Conservation (phyloP, 1,140 invertebrate genomes). For the Ooceraea biroi region DNA sequence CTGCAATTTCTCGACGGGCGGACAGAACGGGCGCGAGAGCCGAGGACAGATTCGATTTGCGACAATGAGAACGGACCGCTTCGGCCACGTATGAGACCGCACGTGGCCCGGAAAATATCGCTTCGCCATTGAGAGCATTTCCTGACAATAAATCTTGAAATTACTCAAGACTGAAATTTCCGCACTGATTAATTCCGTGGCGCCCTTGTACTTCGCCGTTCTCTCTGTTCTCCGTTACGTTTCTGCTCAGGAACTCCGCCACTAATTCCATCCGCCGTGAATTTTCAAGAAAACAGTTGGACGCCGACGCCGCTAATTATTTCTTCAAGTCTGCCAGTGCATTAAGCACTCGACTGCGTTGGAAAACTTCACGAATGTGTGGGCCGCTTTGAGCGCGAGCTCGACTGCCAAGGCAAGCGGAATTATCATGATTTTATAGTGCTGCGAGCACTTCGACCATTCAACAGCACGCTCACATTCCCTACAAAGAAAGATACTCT, state of each 20-base stretch:
- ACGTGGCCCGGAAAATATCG: constrained; percentile 6
- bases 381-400: constrained; percentile 22
- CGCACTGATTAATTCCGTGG: constrained; percentile 19
- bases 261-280: background rate
- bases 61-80: constrained; percentile 9
- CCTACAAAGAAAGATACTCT: constrained; percentile 17
- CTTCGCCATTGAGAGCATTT: background rate
- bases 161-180: constrained; percentile 31
- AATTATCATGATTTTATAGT: constrained; percentile 48
- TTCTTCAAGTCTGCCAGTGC: constrained; percentile 32
- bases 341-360: background rate
- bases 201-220: background rate
- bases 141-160: background rate
- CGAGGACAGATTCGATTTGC: constrained; percentile 33
- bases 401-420: background rate
- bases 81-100: background rate
- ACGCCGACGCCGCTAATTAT: constrained; percentile 35
- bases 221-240: background rate
- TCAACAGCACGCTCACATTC: background rate
- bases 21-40: background rate
- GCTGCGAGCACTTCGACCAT: constrained; percentile 15
- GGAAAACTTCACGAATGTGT: background rate
- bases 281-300: constrained; percentile 40
- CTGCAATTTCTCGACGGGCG: constrained; percentile 21
- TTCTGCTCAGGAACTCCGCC: background rate